A percentile compares a stretch with the other conserved stretches of the same genome.
These are phyloP conservation scores for Atrichornis clamosus DNA, from an alignment of 2,113 vertebrate species.

Conservation along the genomic window DNA sequence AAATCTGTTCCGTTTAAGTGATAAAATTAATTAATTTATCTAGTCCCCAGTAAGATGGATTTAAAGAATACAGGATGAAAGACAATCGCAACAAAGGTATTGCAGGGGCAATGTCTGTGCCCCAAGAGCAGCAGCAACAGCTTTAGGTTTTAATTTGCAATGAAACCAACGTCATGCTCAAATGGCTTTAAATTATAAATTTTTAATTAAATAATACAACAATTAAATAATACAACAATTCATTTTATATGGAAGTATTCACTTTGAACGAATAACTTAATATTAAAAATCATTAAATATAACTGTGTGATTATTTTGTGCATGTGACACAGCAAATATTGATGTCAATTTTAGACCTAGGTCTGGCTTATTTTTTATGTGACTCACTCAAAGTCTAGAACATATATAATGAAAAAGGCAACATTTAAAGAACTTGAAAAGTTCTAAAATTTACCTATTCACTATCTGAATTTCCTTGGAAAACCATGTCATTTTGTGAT, in stretches of 20 bases:
- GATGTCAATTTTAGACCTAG: background rate
- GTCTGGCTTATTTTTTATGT: background rate
- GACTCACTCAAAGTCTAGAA: background rate
- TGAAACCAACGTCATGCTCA: background rate
- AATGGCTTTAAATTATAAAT: no score
- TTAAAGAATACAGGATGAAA: no score
- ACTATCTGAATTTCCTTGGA: background rate
- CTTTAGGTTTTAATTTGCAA: background rate
- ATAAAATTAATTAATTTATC: no score
- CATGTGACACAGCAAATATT: background rate
- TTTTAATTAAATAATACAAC: background rate
- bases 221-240: background rate
- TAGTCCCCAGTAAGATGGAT: no score
- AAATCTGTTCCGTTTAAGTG: background rate
- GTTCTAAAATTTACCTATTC: background rate
- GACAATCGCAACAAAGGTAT: no score
- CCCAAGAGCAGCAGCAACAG: background rate
- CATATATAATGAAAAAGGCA: background rate
- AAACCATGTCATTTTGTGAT: background rate
- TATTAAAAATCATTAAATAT: background rate
- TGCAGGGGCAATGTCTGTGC: no score
- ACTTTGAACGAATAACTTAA: background rate
- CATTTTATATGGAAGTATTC: background rate
- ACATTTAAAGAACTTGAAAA: background rate
- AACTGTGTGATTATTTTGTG: background rate